A percentile compares a stretch with the other conserved stretches of the same genome.
Evolutionary conservation across 2,113 vertebrate species (phyloP).

Genomic region (Bungarus multicinctus): DNA sequence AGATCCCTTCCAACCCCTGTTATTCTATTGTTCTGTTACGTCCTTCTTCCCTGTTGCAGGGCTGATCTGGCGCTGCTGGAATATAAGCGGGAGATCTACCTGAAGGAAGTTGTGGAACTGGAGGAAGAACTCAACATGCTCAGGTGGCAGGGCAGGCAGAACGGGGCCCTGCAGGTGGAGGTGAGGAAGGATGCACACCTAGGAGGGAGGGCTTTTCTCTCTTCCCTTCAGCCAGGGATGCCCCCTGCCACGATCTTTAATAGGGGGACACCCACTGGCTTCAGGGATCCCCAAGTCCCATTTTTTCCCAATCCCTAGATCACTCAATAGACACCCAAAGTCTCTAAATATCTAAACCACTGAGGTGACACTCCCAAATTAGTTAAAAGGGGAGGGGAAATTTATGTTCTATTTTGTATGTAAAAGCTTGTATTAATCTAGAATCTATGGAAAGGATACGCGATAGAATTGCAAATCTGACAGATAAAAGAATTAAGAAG

Average conservation of each 20-base stretch:
- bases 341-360: too few species aligned
- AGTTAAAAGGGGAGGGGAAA: too few species aligned
- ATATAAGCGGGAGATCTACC: conserved; percentile 46
- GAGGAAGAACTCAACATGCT: conserved; percentile 41
- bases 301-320: too few species aligned
- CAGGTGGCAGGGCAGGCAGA: background rate
- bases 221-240: background rate
- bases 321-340: too few species aligned
- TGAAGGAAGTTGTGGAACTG: conserved; percentile 27
- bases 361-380: too few species aligned
- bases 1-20: background rate
- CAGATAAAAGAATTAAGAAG: too few species aligned
- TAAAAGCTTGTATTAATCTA: too few species aligned
- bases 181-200: background rate
- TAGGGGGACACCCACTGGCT: background rate
- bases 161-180: conserved; percentile 1
- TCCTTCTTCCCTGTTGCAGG: conserved; percentile 28
- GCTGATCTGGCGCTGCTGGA: conserved; percentile 53
- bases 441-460: too few species aligned
- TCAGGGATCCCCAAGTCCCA: too few species aligned
- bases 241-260: background rate
- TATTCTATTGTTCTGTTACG: background rate
- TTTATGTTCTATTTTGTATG: too few species aligned
- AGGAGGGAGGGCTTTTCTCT: background rate
- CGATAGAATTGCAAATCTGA: too few species aligned